Evolutionary conservation across 2,797 vertebrate species (phyloP), one percentile per base, ranked within the genome.

Genomic region (Discoglossus pictus): DNA sequence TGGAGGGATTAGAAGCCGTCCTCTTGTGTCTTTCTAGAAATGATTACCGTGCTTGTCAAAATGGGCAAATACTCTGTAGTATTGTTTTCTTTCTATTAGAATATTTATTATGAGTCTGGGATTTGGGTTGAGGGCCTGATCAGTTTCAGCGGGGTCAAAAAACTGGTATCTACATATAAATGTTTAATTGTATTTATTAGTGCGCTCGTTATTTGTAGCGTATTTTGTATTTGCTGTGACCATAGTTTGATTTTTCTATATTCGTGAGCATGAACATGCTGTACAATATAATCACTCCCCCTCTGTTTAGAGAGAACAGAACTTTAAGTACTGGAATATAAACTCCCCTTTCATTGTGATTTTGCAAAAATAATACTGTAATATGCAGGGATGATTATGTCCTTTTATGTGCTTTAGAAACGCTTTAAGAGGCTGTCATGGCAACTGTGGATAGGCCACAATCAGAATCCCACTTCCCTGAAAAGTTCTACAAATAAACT

Each of bases 341-440:
- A 34, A 42, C 38, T 13, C 44, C 17, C 36, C 46, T 38, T 16
- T 71, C 46, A 65, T 54, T 53, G 53, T 38, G 31, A 44, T 64
- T 58, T 51, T 43, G n/a, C 52, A 35, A 46, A 51, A 55, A 65
- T 59, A 63, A 71, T 71, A 36, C 27, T 4, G 5, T 34, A 59
- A 71, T 56, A 51, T 43, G 52, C 25, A 4, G 7, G 11, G 31
- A 24, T 16, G 9, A 71, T 58, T 64, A 58, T 58, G 52, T 64
- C 23, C 53, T 64, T 59, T 27, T 48, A 43, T 50, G 44, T 43
- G 18, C 52, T 64, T 55, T 17, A 43, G 44, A 55, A 20, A 48
- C 58, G 52, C 36, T 36, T 50, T 27, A 46, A 63, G 47, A 24
- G 24, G 53, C 44, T 70, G 60, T 62, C 60, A 70, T 64, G 40